Evolutionary conservation across 2,113 vertebrate genomes (phyloP), one percentile per base, ranked within the genome.

Genomic region (Hemibagrus wyckioides): DNA sequence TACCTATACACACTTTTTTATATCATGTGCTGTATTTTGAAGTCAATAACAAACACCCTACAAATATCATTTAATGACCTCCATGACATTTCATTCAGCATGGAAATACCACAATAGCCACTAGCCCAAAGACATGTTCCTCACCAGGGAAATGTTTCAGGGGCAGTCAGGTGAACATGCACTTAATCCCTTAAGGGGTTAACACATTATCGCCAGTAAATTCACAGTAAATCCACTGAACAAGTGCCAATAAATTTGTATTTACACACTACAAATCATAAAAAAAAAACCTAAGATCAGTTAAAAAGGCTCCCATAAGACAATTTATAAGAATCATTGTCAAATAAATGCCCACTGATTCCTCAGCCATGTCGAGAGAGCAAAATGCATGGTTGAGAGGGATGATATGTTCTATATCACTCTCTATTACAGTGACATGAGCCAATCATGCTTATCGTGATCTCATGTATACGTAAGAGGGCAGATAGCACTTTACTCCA

Each of bases 101-200:
- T 80, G 30, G 48, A 86, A 86, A 86, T 86, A 80, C 76, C 44
- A 69, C 76, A 86, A 67, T 28, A 86, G 76, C 30, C 76, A 39
- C 75, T 36, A 39, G 48, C 44, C 44, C 59, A 86, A 80, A 65
- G 48, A 80, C 76, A 80, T 52, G 36, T 33, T 67, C 48, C 25
- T 69, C 85, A 39, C 23, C 44, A 63, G 71, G 73, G 56, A 85
- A 61, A 85, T 52, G 15, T 6, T 19, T 59, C 30, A 36, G 59
- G 83, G 19, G 61, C 59, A 67, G 21, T 39, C 28, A 21, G 21
- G 61, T 56, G 2, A 80, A 85, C 6, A 44, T 76, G 17, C 1
- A 21, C 39, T 76, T 85, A 44, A 44, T 85, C 23, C 30, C 17
- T 80, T 33, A n/a, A 50, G 36, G 48, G 14, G 48, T 80, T 80